Percentiles rank a stretch among this genome's conserved stretches.
These are phyloP conservation scores for Pseudomugil tenellus DNA, from an alignment of 2,797 vertebrate species.

Conservation along the genomic window DNA sequence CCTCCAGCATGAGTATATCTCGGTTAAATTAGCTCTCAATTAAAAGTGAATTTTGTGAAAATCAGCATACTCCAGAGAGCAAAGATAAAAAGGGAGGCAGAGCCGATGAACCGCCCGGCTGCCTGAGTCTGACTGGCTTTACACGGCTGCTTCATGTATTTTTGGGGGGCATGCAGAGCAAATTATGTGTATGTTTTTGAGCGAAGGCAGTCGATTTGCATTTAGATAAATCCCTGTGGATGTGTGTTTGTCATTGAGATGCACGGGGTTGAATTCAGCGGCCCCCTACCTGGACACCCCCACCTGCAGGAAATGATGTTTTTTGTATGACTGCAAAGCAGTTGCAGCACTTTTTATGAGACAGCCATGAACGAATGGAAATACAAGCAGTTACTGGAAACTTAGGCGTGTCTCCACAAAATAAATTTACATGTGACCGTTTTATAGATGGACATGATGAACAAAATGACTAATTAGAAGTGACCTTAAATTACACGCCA, in stretches of 20 bases:
- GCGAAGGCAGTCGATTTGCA: constrained; percentile 77
- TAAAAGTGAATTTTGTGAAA: constrained; percentile 74
- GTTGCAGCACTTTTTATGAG: constrained; percentile 66
- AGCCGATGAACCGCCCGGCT: constrained; percentile 35
- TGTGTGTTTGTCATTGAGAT: constrained; percentile 75
- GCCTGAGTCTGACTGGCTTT: constrained; percentile 31
- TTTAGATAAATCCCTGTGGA: constrained; percentile 80
- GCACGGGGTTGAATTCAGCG: constrained; percentile 59
- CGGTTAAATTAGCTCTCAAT: constrained; percentile 72
- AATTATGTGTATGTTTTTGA: constrained; percentile 68
- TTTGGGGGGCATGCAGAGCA: constrained; percentile 56
- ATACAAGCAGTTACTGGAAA: constrained; percentile 49
- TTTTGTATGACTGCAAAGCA: constrained; percentile 38
- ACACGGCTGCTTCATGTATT: constrained; percentile 43
- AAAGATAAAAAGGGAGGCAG: constrained; percentile 61
- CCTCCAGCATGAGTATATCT: constrained; percentile 53
- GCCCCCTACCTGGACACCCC: constrained; percentile 43
- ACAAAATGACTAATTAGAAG: constrained; percentile 57
- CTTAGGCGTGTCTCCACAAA: constrained; percentile 37
- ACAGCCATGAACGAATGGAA: constrained; percentile 49
- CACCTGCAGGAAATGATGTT: constrained; percentile 43
- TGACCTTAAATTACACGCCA: constrained; percentile 35
- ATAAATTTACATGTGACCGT: constrained; percentile 52
- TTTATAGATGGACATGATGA: constrained; percentile 28
- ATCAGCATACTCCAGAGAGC: constrained; percentile 60